These are phyloP conservation scores for Lophius piscatorius DNA, from an alignment of 2,113 vertebrate genomes.

Conservation along the genomic window DNA sequence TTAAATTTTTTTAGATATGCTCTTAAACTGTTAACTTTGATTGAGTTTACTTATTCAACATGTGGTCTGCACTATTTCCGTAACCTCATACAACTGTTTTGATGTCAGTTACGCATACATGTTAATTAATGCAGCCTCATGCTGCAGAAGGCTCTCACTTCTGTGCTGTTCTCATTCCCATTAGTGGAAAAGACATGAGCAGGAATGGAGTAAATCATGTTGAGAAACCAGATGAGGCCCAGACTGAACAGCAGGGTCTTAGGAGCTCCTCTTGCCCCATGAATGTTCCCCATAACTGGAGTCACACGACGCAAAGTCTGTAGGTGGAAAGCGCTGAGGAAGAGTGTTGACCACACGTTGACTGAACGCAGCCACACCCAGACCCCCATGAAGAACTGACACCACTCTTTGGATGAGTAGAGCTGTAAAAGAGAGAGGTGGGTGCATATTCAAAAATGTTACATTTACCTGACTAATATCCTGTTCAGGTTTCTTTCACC, in stretches of 20 bases:
- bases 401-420: constrained; percentile 70
- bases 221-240: constrained; percentile 74
- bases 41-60: no score
- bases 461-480: background rate
- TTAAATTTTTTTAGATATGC: no score
- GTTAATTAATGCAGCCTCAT: background rate
- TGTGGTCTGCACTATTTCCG: no score
- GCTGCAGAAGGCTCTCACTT: constrained; percentile 58
- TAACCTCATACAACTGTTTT: no score
- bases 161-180: constrained; percentile 73
- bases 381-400: constrained; percentile 81
- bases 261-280: constrained; percentile 12
- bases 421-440: constrained; percentile 51
- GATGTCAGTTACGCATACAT: no score
- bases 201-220: constrained; percentile 79
- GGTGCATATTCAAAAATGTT: background rate
- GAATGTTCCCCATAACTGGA: constrained; percentile 23
- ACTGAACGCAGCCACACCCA: constrained; percentile 83
- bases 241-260: constrained; percentile 58
- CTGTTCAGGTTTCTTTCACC: background rate
- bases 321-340: constrained; percentile 81
- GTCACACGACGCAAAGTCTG: constrained; percentile 76
- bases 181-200: constrained; percentile 77
- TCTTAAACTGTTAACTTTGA: no score
- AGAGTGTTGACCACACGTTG: constrained; percentile 84